Conservation (phyloP, 1,140 invertebrate genomes). For the Metaphire vulgaris region DNA sequence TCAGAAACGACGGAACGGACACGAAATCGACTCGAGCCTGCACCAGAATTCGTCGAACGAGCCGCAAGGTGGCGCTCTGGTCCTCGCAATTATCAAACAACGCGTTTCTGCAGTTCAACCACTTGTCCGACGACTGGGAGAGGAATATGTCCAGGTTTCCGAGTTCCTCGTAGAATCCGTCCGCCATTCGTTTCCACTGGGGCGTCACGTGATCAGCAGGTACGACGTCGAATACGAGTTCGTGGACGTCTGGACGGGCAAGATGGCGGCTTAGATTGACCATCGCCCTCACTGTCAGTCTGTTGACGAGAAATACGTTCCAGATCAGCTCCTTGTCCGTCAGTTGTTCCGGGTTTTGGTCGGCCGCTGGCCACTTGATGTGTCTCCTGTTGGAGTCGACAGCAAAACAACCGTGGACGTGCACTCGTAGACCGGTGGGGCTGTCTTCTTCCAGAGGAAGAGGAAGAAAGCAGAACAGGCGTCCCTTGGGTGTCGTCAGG, state of each 20-base stretch:
- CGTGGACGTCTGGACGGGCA: not conserved
- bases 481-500: slow-evolving; percentile 13
- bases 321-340: slow-evolving; percentile 18
- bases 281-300: not conserved
- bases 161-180: not conserved
- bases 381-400: slow-evolving; percentile 23
- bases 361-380: slow-evolving; percentile 25
- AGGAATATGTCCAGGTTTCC: not conserved
- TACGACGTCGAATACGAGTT: not conserved
- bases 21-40: not conserved
- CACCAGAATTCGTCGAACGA: not conserved
- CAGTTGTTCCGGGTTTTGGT: slow-evolving; percentile 11
- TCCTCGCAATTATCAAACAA: not conserved
- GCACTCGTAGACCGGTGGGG: slow-evolving; percentile 17
- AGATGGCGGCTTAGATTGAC: not conserved
- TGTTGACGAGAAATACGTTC: slow-evolving; percentile 20
- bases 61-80: not conserved
- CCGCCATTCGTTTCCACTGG: not conserved
- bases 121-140: not conserved
- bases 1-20: not conserved
- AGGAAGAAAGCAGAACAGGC: slow-evolving; percentile 29
- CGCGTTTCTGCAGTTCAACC: not conserved
- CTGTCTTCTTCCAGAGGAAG: slow-evolving; percentile 25
- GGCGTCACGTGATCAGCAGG: not conserved
- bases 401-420: slow-evolving; percentile 27